Conservation (phyloP, 2,797 vertebrate genomes). For the Gallinago stenura region DNA sequence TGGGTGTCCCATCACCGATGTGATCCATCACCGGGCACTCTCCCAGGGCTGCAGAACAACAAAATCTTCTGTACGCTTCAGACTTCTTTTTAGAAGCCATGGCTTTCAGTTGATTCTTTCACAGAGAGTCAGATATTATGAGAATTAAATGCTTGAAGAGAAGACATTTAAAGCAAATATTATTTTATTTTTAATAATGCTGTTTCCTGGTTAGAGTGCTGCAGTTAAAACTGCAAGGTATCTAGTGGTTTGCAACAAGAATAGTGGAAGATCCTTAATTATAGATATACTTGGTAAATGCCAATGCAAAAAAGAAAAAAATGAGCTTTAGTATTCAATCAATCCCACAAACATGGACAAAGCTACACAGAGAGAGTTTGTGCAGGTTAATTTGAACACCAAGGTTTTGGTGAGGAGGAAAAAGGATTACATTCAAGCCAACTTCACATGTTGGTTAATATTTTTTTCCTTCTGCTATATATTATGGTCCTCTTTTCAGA, state of each 20-base stretch:
- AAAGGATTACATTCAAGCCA: background rate
- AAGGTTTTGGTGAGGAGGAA: background rate
- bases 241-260: background rate
- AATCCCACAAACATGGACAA: background rate
- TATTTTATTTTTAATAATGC: constrained; percentile 16
- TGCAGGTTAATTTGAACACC: background rate
- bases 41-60: background rate
- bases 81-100: background rate
- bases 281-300: background rate
- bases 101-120: constrained; percentile 29
- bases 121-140: background rate
- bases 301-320: background rate
- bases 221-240: background rate
- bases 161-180: constrained; percentile 15
- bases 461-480: background rate
- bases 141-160: background rate
- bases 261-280: background rate
- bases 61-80: background rate
- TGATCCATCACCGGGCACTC: constrained; percentile 22
- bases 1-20: background rate
- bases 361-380: background rate
- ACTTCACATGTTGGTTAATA: background rate
- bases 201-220: background rate
- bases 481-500: background rate
- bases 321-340: background rate